Base-by-base conservation (phyloP, 2,888 invertebrate genomes). In the Drosophila setosimentum region DNA sequence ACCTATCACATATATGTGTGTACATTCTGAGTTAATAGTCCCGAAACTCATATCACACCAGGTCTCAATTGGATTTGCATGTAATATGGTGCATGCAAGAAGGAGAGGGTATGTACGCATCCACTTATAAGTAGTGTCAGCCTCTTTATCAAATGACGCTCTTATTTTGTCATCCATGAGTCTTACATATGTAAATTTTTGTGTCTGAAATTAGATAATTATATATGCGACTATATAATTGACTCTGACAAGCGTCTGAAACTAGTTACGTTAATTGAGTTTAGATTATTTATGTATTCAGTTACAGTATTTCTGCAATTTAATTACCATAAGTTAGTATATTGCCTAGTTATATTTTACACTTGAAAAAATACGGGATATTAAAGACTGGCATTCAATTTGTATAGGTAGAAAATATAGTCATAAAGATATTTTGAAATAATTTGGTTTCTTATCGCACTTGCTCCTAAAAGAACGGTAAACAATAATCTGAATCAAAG, bases 391-490 rank as follows among this genome's bases (percentile, higher is more conserved):
- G 10, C 4, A 10, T n/a, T 11, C n/a, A n/a, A 11, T 21, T 45
- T 21, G 13, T 21, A 3, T 45, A 16, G 2, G 7, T 45, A 7
- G 16, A 45, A 45, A 16, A 27, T 29, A 16, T 7, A 27, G 70
- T 24, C 75, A 66, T 77, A 77, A 77, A 77, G 57, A 75, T 74
- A 70, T 55, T 3, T 55, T 3, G 18, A 53, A 51, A 40, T 57
- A 50, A 35, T 75, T 62, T n/a, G 10, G 48, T 2, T 3, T 29
- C 48, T 73, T 60, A 73, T 63, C 76, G 33, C 24, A 30, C 27
- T 18, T 10, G 54, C 10, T 21, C 4, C 33, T n/a, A 8, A 6
- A 32, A 54, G 24, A 24, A 21, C 2, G 21, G 32, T 24, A 16
- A 50, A 62, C 58, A 67, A 35, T 59, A 53, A 49, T 49, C 16